These are phyloP conservation scores for Montipora capitata DNA, from an alignment of 92 coral and sea anemone species.

Conservation along the genomic window DNA sequence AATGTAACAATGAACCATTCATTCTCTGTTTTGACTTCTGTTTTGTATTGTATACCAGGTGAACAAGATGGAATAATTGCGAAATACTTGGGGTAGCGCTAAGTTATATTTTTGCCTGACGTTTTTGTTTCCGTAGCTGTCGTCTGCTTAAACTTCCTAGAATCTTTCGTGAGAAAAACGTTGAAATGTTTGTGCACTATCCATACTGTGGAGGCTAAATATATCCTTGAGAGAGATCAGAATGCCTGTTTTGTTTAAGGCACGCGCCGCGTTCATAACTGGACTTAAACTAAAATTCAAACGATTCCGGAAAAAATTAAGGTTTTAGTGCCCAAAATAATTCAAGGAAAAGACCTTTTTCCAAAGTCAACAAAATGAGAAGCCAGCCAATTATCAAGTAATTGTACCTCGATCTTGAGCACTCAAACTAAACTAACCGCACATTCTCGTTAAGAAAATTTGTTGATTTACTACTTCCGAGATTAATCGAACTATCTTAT, in stretches of 20 bases:
- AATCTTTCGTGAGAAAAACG: too few species aligned
- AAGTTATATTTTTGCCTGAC: too few species aligned
- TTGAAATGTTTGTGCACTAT: too few species aligned
- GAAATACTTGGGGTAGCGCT: too few species aligned
- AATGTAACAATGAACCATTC: too few species aligned
- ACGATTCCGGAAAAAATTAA: background rate
- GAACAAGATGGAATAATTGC: too few species aligned
- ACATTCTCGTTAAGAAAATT: background rate
- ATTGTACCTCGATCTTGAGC: background rate
- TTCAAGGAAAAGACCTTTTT: background rate
- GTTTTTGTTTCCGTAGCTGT: too few species aligned
- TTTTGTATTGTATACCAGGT: too few species aligned
- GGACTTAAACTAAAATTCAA: background rate
- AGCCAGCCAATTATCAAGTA: background rate
- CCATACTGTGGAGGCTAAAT: too few species aligned
- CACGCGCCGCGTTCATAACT: background rate
- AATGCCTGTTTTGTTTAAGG: background rate
- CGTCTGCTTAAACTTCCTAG: too few species aligned
- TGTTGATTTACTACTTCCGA: background rate
- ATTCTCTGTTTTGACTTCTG: too few species aligned
- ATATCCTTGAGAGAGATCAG: too few species aligned
- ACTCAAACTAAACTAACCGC: slow-evolving; percentile 1
- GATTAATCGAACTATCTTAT: background rate
- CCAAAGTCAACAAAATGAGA: background rate
- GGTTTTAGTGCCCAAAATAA: background rate